Conservation (phyloP, 2,113 vertebrate species). For the Tympanuchus pallidicinctus region DNA sequence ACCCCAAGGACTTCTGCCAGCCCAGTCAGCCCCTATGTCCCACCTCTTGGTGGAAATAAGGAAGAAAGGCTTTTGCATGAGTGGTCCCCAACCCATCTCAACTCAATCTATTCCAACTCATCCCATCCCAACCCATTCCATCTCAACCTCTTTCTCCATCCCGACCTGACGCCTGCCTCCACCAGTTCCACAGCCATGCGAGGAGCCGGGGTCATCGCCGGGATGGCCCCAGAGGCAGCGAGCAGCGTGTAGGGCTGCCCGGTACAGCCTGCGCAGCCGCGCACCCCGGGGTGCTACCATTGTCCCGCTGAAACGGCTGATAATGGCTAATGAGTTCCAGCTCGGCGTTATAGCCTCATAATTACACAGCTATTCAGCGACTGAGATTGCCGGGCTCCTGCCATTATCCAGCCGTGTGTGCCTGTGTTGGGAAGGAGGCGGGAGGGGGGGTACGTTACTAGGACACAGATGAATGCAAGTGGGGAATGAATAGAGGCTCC, state of each 20-base stretch:
- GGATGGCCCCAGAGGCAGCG: neutral
- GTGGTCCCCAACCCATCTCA: too few species aligned
- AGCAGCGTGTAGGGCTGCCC: neutral
- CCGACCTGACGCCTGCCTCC: neutral
- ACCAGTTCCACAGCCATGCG: neutral
- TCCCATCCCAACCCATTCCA: too few species aligned
- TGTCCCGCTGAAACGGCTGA: conserved; percentile 55
- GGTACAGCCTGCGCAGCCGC: neutral
- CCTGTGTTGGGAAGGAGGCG: conserved; percentile 6
- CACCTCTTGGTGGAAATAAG: neutral
- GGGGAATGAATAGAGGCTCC: conserved; percentile 54
- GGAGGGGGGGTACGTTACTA: conserved; percentile 42
- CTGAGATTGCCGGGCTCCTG: conserved; percentile 51
- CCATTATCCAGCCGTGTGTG: conserved; percentile 61
- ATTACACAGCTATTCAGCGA: conserved; percentile 63
- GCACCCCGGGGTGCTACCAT: conserved; percentile 46
- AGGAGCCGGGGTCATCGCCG: neutral
- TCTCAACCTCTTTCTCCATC: neutral
- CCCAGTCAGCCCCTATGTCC: neutral
- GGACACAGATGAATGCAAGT: conserved; percentile 54
- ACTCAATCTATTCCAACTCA: too few species aligned
- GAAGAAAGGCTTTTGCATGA: neutral
- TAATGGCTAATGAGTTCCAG: conserved; percentile 71
- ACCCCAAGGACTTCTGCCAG: neutral
- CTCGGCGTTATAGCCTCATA: conserved; percentile 52